Percentiles rank a stretch among this genome's conserved stretches.
These are phyloP conservation scores for Stegostoma tigrinum DNA, from an alignment of 2,113 vertebrate species.

Conservation along the genomic window DNA sequence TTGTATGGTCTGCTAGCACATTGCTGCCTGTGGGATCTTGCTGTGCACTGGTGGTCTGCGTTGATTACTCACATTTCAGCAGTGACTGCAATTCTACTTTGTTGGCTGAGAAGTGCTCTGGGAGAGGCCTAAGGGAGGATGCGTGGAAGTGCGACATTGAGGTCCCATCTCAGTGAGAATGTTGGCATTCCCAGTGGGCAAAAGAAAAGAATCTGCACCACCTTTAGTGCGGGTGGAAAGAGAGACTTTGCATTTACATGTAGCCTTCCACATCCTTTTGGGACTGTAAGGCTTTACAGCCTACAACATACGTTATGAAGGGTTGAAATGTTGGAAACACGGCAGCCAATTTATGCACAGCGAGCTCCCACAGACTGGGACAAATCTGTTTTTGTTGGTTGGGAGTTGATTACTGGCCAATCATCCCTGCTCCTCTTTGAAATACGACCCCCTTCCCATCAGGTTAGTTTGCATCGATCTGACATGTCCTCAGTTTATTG, in stretches of 20 bases:
- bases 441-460: too few species aligned
- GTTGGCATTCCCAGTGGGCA: background rate
- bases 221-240: background rate
- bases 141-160: background rate
- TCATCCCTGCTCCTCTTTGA: too few species aligned
- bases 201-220: background rate
- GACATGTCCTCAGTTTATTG: too few species aligned
- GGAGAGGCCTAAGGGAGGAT: background rate
- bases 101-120: background rate
- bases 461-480: too few species aligned
- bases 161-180: background rate
- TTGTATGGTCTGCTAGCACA: background rate
- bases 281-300: background rate
- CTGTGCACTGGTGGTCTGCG: background rate
- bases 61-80: background rate
- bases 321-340: background rate
- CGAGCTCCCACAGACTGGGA: too few species aligned
- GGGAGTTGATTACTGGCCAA: too few species aligned
- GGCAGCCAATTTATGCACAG: too few species aligned
- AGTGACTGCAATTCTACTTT: background rate
- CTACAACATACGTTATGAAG: background rate
- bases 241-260: background rate
- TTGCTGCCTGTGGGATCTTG: background rate
- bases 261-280: background rate
- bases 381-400: too few species aligned